Conservation (phyloP, 2,797 vertebrate species). For the Gouania willdenowi region DNA sequence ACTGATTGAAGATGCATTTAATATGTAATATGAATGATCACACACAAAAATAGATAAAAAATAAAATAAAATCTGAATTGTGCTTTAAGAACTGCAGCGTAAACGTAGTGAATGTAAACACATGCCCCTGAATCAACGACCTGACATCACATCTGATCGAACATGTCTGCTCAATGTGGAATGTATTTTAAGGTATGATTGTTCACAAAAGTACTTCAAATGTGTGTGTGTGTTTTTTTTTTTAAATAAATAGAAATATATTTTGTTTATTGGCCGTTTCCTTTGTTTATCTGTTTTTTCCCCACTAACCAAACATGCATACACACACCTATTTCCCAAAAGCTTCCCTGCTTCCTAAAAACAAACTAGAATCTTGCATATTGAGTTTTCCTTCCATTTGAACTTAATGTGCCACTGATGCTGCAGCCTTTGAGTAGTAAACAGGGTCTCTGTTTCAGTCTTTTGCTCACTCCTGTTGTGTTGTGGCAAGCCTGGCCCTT, state of each 20-base stretch:
- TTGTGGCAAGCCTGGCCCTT: conserved; percentile 28
- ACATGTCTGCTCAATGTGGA: too few species aligned
- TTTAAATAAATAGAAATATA: neutral
- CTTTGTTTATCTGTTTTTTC: conserved; percentile 11
- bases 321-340: conserved; percentile 9
- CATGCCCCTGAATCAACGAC: too few species aligned
- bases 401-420: conserved; percentile 64
- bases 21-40: too few species aligned
- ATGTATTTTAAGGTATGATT: too few species aligned
- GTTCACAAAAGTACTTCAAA: too few species aligned
- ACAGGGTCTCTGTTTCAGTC: conserved; percentile 43
- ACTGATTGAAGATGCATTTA: too few species aligned
- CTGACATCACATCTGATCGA: too few species aligned
- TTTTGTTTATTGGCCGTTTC: neutral
- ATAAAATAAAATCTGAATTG: too few species aligned
- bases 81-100: too few species aligned
- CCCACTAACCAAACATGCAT: conserved; percentile 17
- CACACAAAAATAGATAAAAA: too few species aligned
- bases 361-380: conserved; percentile 26
- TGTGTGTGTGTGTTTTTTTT: too few species aligned
- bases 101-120: too few species aligned
- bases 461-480: conserved; percentile 38
- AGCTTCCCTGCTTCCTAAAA: conserved; percentile 11
- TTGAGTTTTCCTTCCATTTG: conserved; percentile 51
- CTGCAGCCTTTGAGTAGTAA: conserved; percentile 44